Percentiles rank a stretch among this genome's conserved stretches.
Conservation (phyloP, 2,888 invertebrate species). For the Caenorhabditis imperialis region DNA sequence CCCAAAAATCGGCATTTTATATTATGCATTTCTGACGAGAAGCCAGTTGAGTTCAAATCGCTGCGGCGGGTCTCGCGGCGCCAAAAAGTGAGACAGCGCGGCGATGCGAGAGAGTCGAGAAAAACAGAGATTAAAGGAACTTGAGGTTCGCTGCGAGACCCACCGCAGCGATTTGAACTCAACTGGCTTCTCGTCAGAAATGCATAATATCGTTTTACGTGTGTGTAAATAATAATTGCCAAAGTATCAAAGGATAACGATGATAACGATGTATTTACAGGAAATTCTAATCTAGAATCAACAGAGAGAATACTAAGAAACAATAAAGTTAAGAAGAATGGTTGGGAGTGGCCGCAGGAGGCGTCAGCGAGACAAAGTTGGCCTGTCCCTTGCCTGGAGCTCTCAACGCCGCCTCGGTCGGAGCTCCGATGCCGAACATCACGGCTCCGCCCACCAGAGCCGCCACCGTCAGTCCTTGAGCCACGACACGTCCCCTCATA, state of each 20-base stretch:
- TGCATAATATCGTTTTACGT: neutral
- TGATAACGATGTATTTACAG: conserved; percentile 37
- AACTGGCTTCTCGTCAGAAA: too few species aligned
- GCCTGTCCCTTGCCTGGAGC: conserved; percentile 33
- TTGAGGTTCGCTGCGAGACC: too few species aligned
- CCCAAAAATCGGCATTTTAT: neutral
- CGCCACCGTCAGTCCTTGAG: conserved; percentile 69
- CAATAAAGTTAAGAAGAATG: conserved; percentile 1
- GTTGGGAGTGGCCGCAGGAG: conserved; percentile 14
- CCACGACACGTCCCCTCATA: conserved; percentile 70
- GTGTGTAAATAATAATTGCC: conserved; percentile 40
- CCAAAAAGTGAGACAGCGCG: too few species aligned
- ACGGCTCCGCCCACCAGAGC: conserved; percentile 70
- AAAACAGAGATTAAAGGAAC: too few species aligned
- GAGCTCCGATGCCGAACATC: conserved; percentile 60
- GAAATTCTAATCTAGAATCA: too few species aligned
- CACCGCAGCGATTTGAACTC: too few species aligned
- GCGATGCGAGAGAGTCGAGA: too few species aligned
- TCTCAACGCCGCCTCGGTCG: conserved; percentile 43
- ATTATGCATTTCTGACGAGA: neutral
- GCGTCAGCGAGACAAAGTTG: conserved; percentile 32
- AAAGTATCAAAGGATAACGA: too few species aligned
- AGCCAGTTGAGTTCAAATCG: too few species aligned
- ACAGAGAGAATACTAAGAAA: too few species aligned
- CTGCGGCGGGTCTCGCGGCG: too few species aligned